Conservation (phyloP, 2,113 vertebrate genomes). For the Eudyptes chrysolophus region DNA sequence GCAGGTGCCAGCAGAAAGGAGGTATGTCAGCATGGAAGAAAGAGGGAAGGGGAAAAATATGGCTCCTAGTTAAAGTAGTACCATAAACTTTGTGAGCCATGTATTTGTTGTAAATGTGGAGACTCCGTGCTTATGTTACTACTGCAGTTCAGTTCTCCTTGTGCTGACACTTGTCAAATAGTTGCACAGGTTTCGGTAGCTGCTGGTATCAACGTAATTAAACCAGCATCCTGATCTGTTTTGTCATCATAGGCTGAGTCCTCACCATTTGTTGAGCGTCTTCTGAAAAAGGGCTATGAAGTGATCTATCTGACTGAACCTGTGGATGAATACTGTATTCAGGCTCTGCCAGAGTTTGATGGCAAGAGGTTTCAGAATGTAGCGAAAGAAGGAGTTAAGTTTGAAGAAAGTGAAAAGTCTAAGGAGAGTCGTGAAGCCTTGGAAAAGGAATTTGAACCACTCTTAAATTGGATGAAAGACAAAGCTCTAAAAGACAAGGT, state of each 20-base stretch:
- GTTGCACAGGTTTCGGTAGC: neutral
- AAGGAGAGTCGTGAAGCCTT: slow-evolving; percentile 90
- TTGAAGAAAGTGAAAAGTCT: slow-evolving; percentile 93
- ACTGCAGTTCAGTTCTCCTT: neutral
- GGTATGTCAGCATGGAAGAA: slow-evolving; percentile 66
- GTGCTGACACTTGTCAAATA: fast-evolving
- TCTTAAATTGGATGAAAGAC: slow-evolving; percentile 97
- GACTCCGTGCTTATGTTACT: neutral
- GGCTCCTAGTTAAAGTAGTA: neutral
- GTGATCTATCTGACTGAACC: slow-evolving; percentile 97
- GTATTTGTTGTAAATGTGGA: neutral
- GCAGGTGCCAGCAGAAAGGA: slow-evolving; percentile 94
- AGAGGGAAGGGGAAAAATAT: neutral
- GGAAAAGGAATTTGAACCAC: slow-evolving; percentile 94
- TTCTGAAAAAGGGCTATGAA: slow-evolving; percentile 98
- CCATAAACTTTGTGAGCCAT: neutral
- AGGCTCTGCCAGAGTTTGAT: slow-evolving; percentile 96
- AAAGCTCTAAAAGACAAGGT: slow-evolving; percentile 95
- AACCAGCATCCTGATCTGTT: neutral
- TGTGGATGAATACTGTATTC: slow-evolving; percentile 97
- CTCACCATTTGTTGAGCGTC: slow-evolving; percentile 93
- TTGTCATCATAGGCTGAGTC: slow-evolving; percentile 84
- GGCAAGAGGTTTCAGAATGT: slow-evolving; percentile 98
- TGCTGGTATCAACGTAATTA: neutral
- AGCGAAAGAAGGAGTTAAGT: slow-evolving; percentile 96